Evolutionary conservation across 2,888 invertebrate genomes (phyloP), one percentile per base, ranked within the genome.

Genomic region (Sphinx pinastri): DNA sequence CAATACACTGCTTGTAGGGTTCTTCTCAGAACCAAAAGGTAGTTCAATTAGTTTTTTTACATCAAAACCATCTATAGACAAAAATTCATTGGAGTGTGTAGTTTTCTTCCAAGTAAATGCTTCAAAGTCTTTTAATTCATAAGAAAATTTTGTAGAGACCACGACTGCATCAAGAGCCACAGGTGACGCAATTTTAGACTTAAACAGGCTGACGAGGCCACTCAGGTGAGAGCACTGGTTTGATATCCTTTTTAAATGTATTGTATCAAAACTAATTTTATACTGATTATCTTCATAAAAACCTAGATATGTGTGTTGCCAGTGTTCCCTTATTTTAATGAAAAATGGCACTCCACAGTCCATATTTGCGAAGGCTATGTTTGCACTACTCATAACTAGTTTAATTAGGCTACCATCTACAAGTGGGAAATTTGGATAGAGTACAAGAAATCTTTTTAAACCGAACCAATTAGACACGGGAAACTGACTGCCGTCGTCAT

Each of bases 241-340:
- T 0, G 98, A 98, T 70, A 97, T 95, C 76, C 96, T 95, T 83
- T 96, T 96, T 73, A 99, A 93, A 85, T 98, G 97, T 67, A 98
- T 97, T 94, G 98, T 97, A 84, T 99, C 98, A 88, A 98, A 98
- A 84, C 96, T 96, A n/a, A 97, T 96, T 77, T 97, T 95, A 59
- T 96, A 94, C 66, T 97, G 97, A 79, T 95, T 96, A 31, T 96
- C 96, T 84, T 98, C 96, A 80, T 96, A 97, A 11, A 98, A 95
- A 10, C 99, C 99, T 68, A 96, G 87, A 85, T 96, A 98, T 81
- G 96, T 96, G 69, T 96, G 95, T 83, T 98, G 97, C 96, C 97
- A 97, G 75, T 95, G 95, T 84, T 97, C 97, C 79, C 97, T 95
- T 38, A 98, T 95, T 92, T 98, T 98, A 38, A 99, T 95, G 91